Evolutionary conservation across 2,797 vertebrate genomes (phyloP).

Genomic region (Pteropus rufus): DNA sequence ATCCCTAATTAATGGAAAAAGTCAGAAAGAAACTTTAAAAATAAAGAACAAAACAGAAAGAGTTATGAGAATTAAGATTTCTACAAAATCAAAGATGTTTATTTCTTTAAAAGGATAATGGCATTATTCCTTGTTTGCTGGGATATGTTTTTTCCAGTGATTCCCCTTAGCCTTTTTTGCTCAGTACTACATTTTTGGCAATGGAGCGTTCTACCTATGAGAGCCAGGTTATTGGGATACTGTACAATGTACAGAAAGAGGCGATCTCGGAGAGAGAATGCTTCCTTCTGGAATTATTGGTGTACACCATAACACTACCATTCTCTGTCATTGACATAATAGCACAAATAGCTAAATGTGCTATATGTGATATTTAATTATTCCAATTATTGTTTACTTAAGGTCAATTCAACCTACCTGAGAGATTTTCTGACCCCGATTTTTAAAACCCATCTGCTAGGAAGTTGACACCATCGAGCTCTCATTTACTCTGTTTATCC

Average conservation of each 20-base stretch:
- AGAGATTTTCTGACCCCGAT: not conserved
- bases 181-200: not conserved
- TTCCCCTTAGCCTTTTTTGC: not conserved
- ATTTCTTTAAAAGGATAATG: not conserved
- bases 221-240: not conserved
- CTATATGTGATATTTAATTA: not conserved
- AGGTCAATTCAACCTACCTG: not conserved
- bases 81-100: not conserved
- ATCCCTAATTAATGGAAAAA: conserved; percentile 59
- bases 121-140: not conserved
- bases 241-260: not conserved
- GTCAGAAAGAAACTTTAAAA: conserved; percentile 52
- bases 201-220: not conserved
- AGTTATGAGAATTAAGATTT: not conserved
- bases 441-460: not conserved
- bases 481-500: not conserved
- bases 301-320: not conserved
- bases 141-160: not conserved
- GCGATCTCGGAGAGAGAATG: not conserved
- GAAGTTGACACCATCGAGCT: not conserved
- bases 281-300: not conserved
- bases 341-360: not conserved
- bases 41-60: not conserved
- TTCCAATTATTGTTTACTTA: not conserved
- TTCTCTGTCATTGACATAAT: not conserved